Evolutionary conservation across 2,888 invertebrate species (phyloP).

Genomic region (Plutella xylostella): DNA sequence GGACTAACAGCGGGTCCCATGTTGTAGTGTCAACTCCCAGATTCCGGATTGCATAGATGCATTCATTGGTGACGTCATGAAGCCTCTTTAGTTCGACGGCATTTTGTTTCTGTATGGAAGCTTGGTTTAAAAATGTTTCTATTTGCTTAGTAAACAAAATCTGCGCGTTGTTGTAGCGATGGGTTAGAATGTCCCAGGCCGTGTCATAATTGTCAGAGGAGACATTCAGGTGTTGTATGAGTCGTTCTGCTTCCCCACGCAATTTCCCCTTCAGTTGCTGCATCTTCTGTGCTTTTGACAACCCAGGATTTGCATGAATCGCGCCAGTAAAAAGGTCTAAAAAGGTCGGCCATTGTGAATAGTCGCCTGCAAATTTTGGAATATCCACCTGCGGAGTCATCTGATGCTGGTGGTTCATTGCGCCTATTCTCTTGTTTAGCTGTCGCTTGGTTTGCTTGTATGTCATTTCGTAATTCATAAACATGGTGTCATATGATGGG

Average conservation of each 20-base stretch:
- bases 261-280: too few species aligned
- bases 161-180: conserved; percentile 13
- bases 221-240: too few species aligned
- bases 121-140: conserved; percentile 1
- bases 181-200: conserved; percentile 18
- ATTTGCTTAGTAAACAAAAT: neutral
- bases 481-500: too few species aligned
- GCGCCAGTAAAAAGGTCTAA: conserved; percentile 7
- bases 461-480: neutral
- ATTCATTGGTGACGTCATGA: conserved; percentile 3
- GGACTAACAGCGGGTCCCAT: conserved; percentile 16
- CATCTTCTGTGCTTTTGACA: too few species aligned
- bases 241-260: too few species aligned
- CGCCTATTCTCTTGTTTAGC: neutral
- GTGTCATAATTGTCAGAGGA: conserved; percentile 18
- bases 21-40: conserved; percentile 15
- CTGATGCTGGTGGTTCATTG: neutral
- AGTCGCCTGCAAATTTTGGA: neutral
- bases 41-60: conserved; percentile 16
- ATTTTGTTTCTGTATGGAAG: neutral
- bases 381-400: neutral
- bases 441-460: neutral
- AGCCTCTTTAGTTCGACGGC: neutral
- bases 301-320: conserved; percentile 15
- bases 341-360: neutral